Evolutionary conservation across 92 coral and sea anemone species (phyloP).

Genomic region (Diadumene lineata): DNA sequence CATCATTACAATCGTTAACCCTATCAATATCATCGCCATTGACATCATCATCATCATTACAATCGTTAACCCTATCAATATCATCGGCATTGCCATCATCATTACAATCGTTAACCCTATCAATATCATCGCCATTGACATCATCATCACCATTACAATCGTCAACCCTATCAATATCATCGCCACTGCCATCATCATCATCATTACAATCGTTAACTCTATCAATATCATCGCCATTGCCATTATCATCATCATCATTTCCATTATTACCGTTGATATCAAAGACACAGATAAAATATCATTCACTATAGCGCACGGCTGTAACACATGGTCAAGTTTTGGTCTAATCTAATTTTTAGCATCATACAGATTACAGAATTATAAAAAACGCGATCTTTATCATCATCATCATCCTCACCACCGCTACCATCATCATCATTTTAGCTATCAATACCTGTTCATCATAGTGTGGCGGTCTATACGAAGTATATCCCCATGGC

Average conservation of each 20-base stretch:
- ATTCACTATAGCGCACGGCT: no score
- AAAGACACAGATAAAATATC: neutral
- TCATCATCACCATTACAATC: no score
- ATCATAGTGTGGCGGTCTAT: constrained; percentile 34
- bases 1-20: neutral
- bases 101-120: neutral
- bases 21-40: neutral
- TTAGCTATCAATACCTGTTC: constrained; percentile 49
- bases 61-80: neutral
- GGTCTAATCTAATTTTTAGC: no score
- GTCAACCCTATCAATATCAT: neutral
- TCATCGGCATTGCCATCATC: neutral
- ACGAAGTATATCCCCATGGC: constrained; percentile 87
- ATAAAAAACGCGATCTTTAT: neutral
- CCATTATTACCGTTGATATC: neutral
- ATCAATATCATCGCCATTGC: neutral
- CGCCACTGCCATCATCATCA: neutral
- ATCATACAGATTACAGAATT: no score
- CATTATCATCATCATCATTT: neutral
- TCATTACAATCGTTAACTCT: neutral
- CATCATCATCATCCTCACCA: neutral
- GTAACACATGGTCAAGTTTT: no score
- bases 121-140: neutral
- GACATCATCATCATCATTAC: neutral
- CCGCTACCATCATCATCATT: neutral